Evolutionary conservation across 1,140 invertebrate species (phyloP).

Genomic region (Scylla paramamosain): DNA sequence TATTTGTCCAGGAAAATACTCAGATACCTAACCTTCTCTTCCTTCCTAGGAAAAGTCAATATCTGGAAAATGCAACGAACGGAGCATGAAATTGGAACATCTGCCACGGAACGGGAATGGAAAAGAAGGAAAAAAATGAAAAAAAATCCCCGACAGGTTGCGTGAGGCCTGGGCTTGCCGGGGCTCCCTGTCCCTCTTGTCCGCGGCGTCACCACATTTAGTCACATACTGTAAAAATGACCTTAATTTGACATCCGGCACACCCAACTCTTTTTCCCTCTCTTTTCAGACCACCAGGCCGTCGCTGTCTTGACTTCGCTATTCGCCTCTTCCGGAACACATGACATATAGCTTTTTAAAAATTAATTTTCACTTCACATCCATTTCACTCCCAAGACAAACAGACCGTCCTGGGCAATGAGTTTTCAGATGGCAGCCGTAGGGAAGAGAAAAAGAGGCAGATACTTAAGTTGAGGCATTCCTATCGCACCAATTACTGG

Average conservation of each 20-base stretch:
- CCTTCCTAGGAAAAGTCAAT: no score
- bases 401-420: not conserved
- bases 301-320: no score
- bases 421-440: no score
- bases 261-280: not conserved
- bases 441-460: no score
- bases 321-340: no score
- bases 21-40: no score
- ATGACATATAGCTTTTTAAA: no score
- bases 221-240: not conserved
- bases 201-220: not conserved
- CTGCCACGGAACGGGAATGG: not conserved
- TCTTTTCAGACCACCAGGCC: not conserved
- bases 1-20: no score
- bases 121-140: not conserved
- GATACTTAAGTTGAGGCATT: no score
- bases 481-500: no score
- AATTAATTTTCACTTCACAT: no score
- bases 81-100: not conserved
- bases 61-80: no score
- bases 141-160: not conserved
- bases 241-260: not conserved
- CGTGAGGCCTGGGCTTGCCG: not conserved
- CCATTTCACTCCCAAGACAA: not conserved
- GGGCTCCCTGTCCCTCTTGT: not conserved